Conservation (phyloP, 2,797 vertebrate species). For the Sebastiscus tertius region DNA sequence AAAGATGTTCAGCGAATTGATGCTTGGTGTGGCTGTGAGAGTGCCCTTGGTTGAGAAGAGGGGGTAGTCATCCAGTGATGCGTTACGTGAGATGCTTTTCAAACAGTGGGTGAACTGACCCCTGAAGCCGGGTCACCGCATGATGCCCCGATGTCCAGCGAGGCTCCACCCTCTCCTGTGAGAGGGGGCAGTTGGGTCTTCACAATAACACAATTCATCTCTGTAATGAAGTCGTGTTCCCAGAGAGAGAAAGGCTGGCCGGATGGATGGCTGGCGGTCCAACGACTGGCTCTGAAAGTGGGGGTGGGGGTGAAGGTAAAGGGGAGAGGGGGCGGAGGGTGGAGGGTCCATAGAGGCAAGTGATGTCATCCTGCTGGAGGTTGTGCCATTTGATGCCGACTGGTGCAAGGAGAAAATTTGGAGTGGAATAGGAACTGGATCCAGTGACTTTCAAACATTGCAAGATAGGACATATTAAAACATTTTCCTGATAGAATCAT, state of each 20-base stretch:
- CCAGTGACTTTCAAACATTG: background rate
- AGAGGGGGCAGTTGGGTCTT: constrained; percentile 62
- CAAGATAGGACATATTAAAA: background rate
- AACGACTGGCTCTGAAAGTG: constrained; percentile 50
- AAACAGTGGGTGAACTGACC: constrained; percentile 80
- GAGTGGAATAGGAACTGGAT: constrained; percentile 18
- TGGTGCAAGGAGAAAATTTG: background rate
- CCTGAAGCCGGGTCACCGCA: constrained; percentile 77
- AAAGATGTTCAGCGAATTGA: constrained; percentile 2
- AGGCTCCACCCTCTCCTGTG: constrained; percentile 62
- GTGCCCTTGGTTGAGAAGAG: constrained; percentile 37
- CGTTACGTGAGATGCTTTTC: constrained; percentile 77
- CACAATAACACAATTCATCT: constrained; percentile 85
- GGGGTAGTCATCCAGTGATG: constrained; percentile 65
- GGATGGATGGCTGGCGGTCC: constrained; percentile 41
- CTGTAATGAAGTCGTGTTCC: constrained; percentile 81
- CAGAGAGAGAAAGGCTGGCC: constrained; percentile 63
- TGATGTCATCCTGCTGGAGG: constrained; percentile 84
- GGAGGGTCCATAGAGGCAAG: constrained; percentile 54
- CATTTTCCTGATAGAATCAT: background rate
- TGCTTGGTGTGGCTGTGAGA: constrained; percentile 38
- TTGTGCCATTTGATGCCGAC: constrained; percentile 64
- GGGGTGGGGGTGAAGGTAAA: constrained; percentile 45
- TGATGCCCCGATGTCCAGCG: constrained; percentile 74
- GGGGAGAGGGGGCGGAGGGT: constrained; percentile 31